Percentiles rank a stretch among this genome's conserved stretches.
phyloP scores from a whole-genome alignment of 2,797 vertebrate genomes.

The Thalassophryne amazonica region DNA sequence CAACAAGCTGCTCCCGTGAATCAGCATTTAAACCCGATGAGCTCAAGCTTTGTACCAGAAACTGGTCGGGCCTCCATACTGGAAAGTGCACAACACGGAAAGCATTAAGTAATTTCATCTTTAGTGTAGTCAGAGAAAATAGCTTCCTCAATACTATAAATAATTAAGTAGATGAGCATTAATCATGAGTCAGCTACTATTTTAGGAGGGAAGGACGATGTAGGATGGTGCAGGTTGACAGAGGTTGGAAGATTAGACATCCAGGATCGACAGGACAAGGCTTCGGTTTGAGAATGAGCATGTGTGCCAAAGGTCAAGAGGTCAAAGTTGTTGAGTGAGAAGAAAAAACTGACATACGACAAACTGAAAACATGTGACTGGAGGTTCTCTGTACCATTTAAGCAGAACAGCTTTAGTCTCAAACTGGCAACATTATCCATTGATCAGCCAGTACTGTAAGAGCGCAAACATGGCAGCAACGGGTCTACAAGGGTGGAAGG shows the following conservation, averaged over 20 bases:
- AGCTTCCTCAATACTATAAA: slow-evolving; percentile 60
- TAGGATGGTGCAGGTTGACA: slow-evolving; percentile 15
- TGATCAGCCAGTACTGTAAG: neutral
- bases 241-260: neutral
- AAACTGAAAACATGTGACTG: neutral
- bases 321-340: neutral
- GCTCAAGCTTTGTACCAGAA: no score
- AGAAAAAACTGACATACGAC: neutral
- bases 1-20: no score
- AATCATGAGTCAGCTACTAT: slow-evolving; percentile 66
- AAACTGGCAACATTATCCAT: no score
- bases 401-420: no score
- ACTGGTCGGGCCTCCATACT: slow-evolving; percentile 12
- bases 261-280: neutral
- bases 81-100: slow-evolving; percentile 12
- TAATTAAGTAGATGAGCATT: slow-evolving; percentile 69
- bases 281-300: neutral
- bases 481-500: neutral
- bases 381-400: no score
- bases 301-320: neutral
- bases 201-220: slow-evolving; percentile 40
- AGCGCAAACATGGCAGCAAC: neutral
- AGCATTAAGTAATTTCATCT: slow-evolving; percentile 47
- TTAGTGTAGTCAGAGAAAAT: slow-evolving; percentile 40
- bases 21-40: no score